Conservation (phyloP, 2,888 invertebrate species). For the Coleophora deauratella region DNA sequence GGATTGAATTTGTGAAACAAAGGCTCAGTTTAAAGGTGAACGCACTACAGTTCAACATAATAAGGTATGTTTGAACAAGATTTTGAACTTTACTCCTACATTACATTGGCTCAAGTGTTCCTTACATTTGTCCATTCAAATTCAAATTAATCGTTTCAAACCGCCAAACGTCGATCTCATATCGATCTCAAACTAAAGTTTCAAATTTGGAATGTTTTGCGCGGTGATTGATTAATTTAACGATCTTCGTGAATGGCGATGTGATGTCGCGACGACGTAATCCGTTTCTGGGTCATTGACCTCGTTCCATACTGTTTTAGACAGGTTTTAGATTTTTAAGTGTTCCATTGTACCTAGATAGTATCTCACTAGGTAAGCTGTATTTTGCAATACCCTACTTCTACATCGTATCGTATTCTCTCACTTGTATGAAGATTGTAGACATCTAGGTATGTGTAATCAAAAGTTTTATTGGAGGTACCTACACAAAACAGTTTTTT, state of each 20-base stretch:
- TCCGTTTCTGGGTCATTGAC: conserved; percentile 63
- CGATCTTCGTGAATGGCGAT: background rate
- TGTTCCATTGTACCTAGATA: too few species aligned
- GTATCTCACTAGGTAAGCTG: conserved; percentile 1
- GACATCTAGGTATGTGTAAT: too few species aligned
- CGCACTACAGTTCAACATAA: conserved; percentile 54
- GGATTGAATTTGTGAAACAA: conserved; percentile 66
- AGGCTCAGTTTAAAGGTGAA: conserved; percentile 60
- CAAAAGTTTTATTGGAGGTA: too few species aligned
- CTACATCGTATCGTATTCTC: too few species aligned
- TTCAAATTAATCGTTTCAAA: too few species aligned
- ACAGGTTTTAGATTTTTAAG: background rate
- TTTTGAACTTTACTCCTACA: conserved; percentile 10
- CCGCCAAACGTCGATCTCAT: too few species aligned
- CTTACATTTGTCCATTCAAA: too few species aligned
- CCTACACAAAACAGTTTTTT: too few species aligned
- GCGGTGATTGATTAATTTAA: background rate
- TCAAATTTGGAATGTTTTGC: background rate
- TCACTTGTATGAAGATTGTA: too few species aligned
- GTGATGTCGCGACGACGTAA: conserved; percentile 32
- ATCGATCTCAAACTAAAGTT: background rate
- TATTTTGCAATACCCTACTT: too few species aligned
- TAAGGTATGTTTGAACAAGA: conserved; percentile 58
- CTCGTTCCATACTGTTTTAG: conserved; percentile 22
- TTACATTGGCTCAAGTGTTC: too few species aligned